Evolutionary conservation across 1,140 invertebrate genomes (phyloP).

Genomic region (Wasmannia auropunctata): DNA sequence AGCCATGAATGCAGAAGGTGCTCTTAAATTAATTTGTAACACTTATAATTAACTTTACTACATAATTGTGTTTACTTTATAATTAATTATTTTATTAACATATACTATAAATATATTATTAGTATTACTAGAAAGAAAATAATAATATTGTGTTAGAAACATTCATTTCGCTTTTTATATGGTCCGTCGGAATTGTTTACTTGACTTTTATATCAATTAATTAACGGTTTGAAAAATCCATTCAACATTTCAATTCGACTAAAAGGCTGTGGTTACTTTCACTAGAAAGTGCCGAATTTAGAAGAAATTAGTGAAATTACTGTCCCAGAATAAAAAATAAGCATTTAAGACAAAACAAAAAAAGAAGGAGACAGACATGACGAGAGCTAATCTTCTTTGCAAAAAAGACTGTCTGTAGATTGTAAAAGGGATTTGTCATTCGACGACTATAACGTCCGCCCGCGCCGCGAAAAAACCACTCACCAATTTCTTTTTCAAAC

Average conservation of each 20-base stretch:
- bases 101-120: not conserved
- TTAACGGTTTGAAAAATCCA: constrained; percentile 59
- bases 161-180: not conserved
- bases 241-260: constrained; percentile 74
- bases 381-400: constrained; percentile 10
- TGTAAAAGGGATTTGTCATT: constrained; percentile 75
- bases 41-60: too few species aligned
- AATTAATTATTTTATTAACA: too few species aligned
- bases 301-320: constrained; percentile 24
- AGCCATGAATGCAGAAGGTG: too few species aligned
- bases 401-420: constrained; percentile 13
- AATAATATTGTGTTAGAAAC: not conserved
- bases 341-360: not conserved
- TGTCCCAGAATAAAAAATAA: not conserved
- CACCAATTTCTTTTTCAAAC: not conserved
- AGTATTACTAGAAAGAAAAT: not conserved
- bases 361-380: not conserved
- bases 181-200: constrained; percentile 62
- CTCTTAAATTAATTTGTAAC: too few species aligned
- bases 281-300: not conserved
- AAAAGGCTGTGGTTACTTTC: constrained; percentile 50
- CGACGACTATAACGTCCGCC: constrained; percentile 69
- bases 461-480: constrained; percentile 51
- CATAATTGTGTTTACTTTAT: too few species aligned
- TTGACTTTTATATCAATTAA: constrained; percentile 27